Evolutionary conservation across 2,888 invertebrate species (phyloP), one percentile per base, ranked within the genome.

Genomic region (Drosophila austrosaltans): DNA sequence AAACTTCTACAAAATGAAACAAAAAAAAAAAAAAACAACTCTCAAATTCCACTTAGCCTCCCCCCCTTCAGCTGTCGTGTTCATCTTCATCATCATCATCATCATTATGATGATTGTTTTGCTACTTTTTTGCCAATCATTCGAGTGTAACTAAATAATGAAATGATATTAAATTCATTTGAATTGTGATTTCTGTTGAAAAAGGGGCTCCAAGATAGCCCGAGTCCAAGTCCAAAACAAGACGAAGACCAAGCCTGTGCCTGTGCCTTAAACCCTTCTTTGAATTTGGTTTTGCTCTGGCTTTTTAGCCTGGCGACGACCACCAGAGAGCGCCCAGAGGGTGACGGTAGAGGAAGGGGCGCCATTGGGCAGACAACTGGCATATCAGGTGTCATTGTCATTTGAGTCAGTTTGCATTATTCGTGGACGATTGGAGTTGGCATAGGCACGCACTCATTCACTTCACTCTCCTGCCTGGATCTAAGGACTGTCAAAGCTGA

Each of bases 151-250:
- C 82, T 89, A 90, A 89, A 89, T 91, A 91, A 91, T 90, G 85
- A 91, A 91, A 91, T 91, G 91, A 91, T 91, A 91, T 91, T 91
- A 91, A 91, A 91, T 91, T 91, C 89, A 89, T 90, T 91, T 90
- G 90, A 90, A 90, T 91, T 90, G 87, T 89, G 91, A 91, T 91
- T 91, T 91, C 91, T 91, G 84, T 89, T 87, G 90, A 91, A 91
- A 87, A 84, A 77, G 75, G 48, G 48, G 77, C 57, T 58, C 56
- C 57, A 60, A 61, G 59, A 72, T 70, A 69, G 65, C 54, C 42
- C 42, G 12, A 53, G 63, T 39, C 20, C 56, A 44, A 53, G 66
- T 48, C 32, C 58, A 8, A 48, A 30, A 20, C 56, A 44, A 53
- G 66, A 53, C 32, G 54, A 7, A 48, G 40, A 48, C 57, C 54